Base-by-base conservation (phyloP, 2,888 invertebrate species). In the Sphaerolaimus hirsutus region DNA sequence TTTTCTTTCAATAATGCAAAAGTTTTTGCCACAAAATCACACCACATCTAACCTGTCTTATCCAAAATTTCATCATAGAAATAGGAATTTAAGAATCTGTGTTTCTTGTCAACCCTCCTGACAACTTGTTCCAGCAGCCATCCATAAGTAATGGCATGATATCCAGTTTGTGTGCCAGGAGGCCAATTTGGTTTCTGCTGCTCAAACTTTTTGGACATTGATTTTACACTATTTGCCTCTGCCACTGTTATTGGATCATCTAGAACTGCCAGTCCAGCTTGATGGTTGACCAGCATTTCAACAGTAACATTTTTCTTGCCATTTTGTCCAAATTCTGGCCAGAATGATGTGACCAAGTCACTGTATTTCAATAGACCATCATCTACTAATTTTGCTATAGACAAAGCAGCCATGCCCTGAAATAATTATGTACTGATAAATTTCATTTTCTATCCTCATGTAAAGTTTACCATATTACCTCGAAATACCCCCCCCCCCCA, bases 291-390 rank as follows among this genome's bases (percentile, higher is more conserved):
- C 3, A 64, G 56, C 46, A 61, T 58, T 42, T 58, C 60, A 29
- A 68, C 55, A 1, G 67, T 68, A 43, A 67, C 62, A 25, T 58
- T 51, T 35, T 61, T 62, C 50, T 68, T 68, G 5, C 66, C 67
- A 51, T 68, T 64, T 49, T 61, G 59, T 2, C 56, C 65, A 57
- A 68, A 68, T 45, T 67, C 66, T 23, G 67, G 67, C 68, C 68
- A 68, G 49, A 62, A 63, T 19, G 55, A 54, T 35, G 55, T 49
- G 19, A 68, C 59, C 27, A 53, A 57, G 41, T 63, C 59, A 23
- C 62, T 57, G 52, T 66, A 68, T 23, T 55, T 49, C 22, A 67
- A 41, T 26, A 55, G 49, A 7, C 63, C 63, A 35, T 62, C 59
- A 48, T 68, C 66, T 5, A 66, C 65, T 27, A 68, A 53, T 48